Percentiles rank a stretch among this genome's conserved stretches.
Conservation (phyloP, 2,888 invertebrate species). For the Pelosia muscerda region DNA sequence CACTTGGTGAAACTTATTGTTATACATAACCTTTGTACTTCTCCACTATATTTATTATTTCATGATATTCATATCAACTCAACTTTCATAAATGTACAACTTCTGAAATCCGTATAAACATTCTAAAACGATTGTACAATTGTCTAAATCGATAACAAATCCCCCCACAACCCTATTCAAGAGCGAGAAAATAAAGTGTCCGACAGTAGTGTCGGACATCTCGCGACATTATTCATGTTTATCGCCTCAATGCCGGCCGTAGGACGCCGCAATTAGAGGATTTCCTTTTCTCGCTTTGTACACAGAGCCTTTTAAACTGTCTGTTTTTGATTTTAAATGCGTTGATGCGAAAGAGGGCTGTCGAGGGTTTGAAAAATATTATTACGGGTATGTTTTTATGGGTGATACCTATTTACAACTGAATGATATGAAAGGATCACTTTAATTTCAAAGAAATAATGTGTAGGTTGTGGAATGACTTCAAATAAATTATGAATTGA, state of each 20-base stretch:
- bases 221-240: constrained; percentile 84
- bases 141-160: background rate
- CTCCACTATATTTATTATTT: no score
- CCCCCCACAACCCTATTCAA: constrained; percentile 29
- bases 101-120: background rate
- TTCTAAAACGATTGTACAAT: background rate
- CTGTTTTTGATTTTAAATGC: constrained; percentile 48
- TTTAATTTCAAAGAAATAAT: constrained; percentile 16
- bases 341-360: constrained; percentile 23
- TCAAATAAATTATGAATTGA: background rate
- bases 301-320: constrained; percentile 58
- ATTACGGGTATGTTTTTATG: constrained; percentile 24
- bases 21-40: no score
- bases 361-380: constrained; percentile 32
- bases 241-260: constrained; percentile 66
- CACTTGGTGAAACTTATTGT: no score
- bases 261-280: constrained; percentile 82
- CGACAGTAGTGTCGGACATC: constrained; percentile 73
- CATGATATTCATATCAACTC: no score
- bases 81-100: no score
- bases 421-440: constrained; percentile 20
- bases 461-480: constrained; percentile 3
- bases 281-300: constrained; percentile 64
- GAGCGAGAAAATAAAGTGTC: constrained; percentile 79
- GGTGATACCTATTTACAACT: constrained; percentile 7